phyloP scores from a whole-genome alignment of 2,797 vertebrate genomes.

The Miichthys miiuy region DNA sequence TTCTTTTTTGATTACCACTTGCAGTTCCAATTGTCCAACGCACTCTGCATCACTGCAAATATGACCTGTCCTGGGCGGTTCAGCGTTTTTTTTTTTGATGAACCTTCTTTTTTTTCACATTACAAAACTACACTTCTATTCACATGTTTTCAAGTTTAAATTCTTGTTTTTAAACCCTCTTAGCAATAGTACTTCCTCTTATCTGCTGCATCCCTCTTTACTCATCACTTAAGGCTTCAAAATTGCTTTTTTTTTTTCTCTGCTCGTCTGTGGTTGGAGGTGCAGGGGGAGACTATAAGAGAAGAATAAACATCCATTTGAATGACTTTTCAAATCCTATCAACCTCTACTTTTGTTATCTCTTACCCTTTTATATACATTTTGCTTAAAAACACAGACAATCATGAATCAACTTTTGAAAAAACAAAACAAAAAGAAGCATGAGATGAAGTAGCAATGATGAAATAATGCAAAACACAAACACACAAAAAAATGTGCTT shows the following conservation, averaged over 20 bases:
- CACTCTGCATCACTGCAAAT: constrained; percentile 83
- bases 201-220: constrained; percentile 70
- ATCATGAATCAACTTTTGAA: constrained; percentile 78
- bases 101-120: constrained; percentile 86
- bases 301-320: constrained; percentile 70
- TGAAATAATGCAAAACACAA: constrained; percentile 85
- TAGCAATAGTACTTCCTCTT: constrained; percentile 81
- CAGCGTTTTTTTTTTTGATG: constrained; percentile 56
- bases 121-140: constrained; percentile 91
- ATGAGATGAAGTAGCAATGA: constrained; percentile 88
- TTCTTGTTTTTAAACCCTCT: constrained; percentile 83
- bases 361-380: constrained; percentile 81
- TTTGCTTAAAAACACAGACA: constrained; percentile 82
- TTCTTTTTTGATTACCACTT: constrained; percentile 81
- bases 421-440: constrained; percentile 79
- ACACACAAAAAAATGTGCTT: constrained; percentile 86
- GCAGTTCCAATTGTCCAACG: constrained; percentile 88
- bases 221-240: constrained; percentile 90
- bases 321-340: constrained; percentile 74
- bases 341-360: constrained; percentile 70
- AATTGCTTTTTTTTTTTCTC: constrained; percentile 75
- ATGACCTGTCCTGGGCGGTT: constrained; percentile 82
- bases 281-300: constrained; percentile 71
- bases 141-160: constrained; percentile 90
- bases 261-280: constrained; percentile 74